These are phyloP conservation scores for Auanema freiburgensis DNA, from an alignment of 2,888 invertebrate genomes.

Conservation along the genomic window DNA sequence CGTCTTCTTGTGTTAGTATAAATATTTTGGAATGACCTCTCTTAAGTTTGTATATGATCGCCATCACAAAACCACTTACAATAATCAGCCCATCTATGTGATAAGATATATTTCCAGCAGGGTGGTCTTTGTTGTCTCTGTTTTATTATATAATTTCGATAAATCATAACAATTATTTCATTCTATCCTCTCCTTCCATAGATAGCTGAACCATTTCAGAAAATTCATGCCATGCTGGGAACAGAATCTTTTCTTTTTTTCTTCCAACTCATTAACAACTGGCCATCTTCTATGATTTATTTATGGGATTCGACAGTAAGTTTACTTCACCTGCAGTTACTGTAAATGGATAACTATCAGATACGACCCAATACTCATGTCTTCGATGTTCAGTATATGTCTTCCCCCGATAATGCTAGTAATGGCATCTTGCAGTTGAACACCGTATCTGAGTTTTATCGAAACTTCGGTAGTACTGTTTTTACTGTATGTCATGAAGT, in stretches of 20 bases:
- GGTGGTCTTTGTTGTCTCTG: too few relatives aligned
- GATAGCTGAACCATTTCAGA: not conserved
- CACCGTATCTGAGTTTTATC: not conserved
- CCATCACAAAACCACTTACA: too few relatives aligned
- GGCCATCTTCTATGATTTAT: conserved; percentile 25
- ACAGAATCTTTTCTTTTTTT: conserved; percentile 33
- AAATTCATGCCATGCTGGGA: conserved; percentile 11
- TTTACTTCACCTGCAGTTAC: not conserved
- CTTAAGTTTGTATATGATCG: too few relatives aligned
- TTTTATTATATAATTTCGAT: too few relatives aligned
- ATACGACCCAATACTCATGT: not conserved
- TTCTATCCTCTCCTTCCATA: not conserved
- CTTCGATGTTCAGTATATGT: too few relatives aligned
- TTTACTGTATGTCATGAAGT: not conserved
- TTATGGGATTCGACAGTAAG: conserved; percentile 24
- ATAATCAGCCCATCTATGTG: too few relatives aligned
- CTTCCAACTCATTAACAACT: conserved; percentile 41
- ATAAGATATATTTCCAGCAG: too few relatives aligned
- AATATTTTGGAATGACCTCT: too few relatives aligned
- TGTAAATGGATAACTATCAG: conserved; percentile 3
- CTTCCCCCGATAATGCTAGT: too few relatives aligned
- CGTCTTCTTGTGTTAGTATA: too few relatives aligned
- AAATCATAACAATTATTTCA: too few relatives aligned
- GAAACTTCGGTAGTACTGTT: not conserved
- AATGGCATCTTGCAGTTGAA: not conserved